Conservation (phyloP, 2,888 invertebrate species). For the Onthophagus sagittarius region DNA sequence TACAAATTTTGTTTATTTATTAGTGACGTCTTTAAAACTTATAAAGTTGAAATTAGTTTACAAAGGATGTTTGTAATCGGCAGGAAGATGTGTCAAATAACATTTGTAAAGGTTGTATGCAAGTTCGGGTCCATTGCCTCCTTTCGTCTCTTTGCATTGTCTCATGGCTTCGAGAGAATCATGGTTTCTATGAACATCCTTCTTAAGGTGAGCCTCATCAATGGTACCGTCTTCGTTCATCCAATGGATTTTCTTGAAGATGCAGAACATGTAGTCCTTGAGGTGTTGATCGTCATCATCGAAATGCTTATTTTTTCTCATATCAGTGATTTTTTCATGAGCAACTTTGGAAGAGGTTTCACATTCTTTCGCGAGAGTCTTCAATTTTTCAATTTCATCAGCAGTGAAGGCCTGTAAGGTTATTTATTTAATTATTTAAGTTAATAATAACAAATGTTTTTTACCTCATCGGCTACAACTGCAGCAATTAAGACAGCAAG, state of each 20-base stretch:
- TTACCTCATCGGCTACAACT: conserved; percentile 20
- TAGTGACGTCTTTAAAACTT: background rate
- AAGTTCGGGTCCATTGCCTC: background rate
- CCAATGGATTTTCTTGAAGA: conserved; percentile 50
- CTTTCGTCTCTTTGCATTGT: conserved; percentile 5
- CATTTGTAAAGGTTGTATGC: background rate
- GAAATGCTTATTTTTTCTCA: conserved; percentile 47
- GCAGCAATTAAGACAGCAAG: conserved; percentile 16
- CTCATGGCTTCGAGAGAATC: background rate
- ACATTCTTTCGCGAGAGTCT: background rate
- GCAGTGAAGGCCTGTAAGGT: conserved; percentile 14
- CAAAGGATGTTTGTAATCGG: conserved; percentile 8
- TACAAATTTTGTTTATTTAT: too few species aligned
- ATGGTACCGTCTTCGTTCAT: conserved; percentile 41
- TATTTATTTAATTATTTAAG: background rate
- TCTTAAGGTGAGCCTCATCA: conserved; percentile 41
- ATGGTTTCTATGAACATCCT: conserved; percentile 29
- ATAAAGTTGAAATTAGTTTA: background rate
- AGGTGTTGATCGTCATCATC: conserved; percentile 49
- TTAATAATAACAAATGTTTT: background rate
- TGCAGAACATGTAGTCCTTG: conserved; percentile 51
- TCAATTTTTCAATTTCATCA: conserved; percentile 38
- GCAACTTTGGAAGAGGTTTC: conserved; percentile 36
- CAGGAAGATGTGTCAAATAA: background rate
- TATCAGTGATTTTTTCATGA: conserved; percentile 32